Evolutionary conservation across 1,140 invertebrate genomes (phyloP).

Genomic region (Drosophila baimaii): DNA sequence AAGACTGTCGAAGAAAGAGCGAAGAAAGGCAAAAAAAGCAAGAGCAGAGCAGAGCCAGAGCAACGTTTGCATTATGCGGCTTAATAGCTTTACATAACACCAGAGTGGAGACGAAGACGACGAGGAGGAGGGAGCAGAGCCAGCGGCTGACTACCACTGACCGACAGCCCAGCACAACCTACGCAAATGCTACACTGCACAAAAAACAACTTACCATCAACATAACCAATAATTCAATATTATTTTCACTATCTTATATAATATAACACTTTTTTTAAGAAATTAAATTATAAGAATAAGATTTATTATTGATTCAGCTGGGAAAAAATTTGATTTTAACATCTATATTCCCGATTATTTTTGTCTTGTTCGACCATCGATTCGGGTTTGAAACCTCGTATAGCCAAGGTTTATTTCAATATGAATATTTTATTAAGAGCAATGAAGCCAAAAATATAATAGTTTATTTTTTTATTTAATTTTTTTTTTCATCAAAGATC

Average conservation of each 20-base stretch:
- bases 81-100: constrained; percentile 78
- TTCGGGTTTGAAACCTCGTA: too few species aligned
- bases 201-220: neutral
- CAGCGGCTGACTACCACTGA: constrained; percentile 26
- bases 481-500: too few species aligned
- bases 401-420: too few species aligned
- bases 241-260: too few species aligned
- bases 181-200: constrained; percentile 31
- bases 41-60: constrained; percentile 27
- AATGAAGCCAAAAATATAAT: too few species aligned
- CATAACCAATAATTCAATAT: neutral
- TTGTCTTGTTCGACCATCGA: too few species aligned
- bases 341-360: too few species aligned
- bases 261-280: too few species aligned
- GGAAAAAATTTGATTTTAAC: too few species aligned
- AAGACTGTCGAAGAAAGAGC: constrained; percentile 26
- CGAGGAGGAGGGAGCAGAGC: constrained; percentile 4
- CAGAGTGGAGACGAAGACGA: constrained; percentile 45
- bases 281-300: neutral
- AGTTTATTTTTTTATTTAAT: too few species aligned
- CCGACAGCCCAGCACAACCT: constrained; percentile 32
- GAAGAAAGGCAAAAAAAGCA: constrained; percentile 14
- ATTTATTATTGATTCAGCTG: too few species aligned
- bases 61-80: constrained; percentile 55
- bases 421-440: neutral